Evolutionary conservation across 2,888 invertebrate species (phyloP).

Genomic region (Orthosia cruda): DNA sequence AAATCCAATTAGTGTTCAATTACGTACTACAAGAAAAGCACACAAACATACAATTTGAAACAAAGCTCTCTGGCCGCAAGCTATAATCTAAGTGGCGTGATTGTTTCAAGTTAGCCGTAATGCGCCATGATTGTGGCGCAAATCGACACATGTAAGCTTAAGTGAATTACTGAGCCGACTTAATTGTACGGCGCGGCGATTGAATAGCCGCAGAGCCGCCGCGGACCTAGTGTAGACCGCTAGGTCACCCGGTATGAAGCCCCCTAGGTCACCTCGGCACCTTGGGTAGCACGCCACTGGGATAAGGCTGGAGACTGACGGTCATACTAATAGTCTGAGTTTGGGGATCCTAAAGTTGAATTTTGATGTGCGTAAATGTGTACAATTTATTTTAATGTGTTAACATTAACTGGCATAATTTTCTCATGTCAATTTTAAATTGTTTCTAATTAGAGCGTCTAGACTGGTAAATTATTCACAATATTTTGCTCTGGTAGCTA

Average conservation of each 20-base stretch:
- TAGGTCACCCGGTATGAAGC: constrained; percentile 43
- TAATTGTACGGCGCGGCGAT: constrained; percentile 58
- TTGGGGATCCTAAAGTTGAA: constrained; percentile 10
- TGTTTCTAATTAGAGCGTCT: constrained; percentile 14
- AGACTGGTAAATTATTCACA: constrained; percentile 1
- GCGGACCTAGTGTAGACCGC: constrained; percentile 24
- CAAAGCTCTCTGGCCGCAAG: constrained; percentile 26
- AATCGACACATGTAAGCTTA: constrained; percentile 64
- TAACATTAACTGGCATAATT: constrained; percentile 7
- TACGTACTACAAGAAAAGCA: constrained; percentile 24
- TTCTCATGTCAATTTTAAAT: constrained; percentile 18
- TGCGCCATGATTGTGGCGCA: constrained; percentile 56
- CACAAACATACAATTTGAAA: constrained; percentile 47
- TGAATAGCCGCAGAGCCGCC: constrained; percentile 44
- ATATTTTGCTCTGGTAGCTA: not conserved
- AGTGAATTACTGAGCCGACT: constrained; percentile 64
- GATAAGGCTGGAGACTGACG: constrained; percentile 8
- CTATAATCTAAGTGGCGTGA: constrained; percentile 65
- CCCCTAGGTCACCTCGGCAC: constrained; percentile 46
- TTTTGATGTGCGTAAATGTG: constrained; percentile 15
- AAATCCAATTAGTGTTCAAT: constrained; percentile 27
- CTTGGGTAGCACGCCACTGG: constrained; percentile 19
- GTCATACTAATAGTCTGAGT: constrained; percentile 8
- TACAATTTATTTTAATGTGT: constrained; percentile 18
- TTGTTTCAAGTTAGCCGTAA: constrained; percentile 56